Percentiles rank a stretch among this genome's conserved stretches.
These are phyloP conservation scores for Ophthalmolycus amberensis DNA, from an alignment of 2,113 vertebrate species.

Conservation along the genomic window DNA sequence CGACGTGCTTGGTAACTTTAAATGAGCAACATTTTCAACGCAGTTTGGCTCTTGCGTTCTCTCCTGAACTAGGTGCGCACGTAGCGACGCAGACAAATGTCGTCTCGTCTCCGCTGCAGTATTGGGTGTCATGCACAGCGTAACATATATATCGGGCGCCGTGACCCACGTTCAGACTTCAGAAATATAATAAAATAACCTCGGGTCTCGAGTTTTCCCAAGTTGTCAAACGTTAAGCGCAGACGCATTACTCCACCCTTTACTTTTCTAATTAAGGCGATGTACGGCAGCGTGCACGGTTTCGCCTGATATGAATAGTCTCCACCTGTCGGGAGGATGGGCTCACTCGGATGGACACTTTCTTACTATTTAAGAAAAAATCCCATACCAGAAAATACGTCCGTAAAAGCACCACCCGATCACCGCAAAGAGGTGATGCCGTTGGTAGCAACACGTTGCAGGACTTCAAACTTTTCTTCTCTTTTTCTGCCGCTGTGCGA, in stretches of 20 bases:
- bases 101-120: background rate
- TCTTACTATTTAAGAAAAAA: background rate
- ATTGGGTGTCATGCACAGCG: conserved; percentile 45
- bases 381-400: background rate
- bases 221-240: background rate
- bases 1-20: background rate
- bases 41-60: background rate
- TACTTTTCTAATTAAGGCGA: background rate
- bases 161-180: background rate
- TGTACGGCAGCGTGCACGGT: background rate
- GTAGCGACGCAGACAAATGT: background rate
- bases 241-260: conserved; percentile 4
- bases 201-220: conserved; percentile 29
- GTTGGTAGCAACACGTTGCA: background rate
- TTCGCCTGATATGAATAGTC: background rate
- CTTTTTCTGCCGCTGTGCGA: background rate
- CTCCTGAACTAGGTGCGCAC: background rate
- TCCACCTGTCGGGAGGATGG: conserved; percentile 46
- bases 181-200: conserved; percentile 21
- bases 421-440: background rate
- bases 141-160: conserved; percentile 33
- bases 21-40: background rate
- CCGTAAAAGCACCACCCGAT: background rate
- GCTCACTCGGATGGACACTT: conserved; percentile 14
- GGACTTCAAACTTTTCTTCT: background rate